A percentile compares a stretch with the other conserved stretches of the same genome.
phyloP scores from a whole-genome alignment of 2,113 vertebrate species.

The Aplodontia rufa region DNA sequence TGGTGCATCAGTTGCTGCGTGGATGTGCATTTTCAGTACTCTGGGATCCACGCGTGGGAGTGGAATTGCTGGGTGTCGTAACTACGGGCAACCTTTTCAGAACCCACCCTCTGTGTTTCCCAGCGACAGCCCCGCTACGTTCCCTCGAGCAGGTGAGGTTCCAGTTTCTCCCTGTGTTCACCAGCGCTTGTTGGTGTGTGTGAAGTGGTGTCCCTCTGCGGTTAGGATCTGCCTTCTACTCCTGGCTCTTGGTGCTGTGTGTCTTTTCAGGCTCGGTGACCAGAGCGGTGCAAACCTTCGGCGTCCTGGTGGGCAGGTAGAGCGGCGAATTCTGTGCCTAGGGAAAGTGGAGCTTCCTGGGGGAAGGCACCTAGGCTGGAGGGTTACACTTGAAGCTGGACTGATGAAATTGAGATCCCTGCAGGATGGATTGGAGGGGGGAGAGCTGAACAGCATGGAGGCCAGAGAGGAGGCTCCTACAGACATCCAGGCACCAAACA shows the following conservation, averaged over 20 bases:
- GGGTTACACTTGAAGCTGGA: neutral
- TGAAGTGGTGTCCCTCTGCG: neutral
- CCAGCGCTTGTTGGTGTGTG: neutral
- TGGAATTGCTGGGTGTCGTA: neutral
- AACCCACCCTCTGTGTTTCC: neutral
- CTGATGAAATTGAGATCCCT: too few species aligned
- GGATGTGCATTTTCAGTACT: neutral
- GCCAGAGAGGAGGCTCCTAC: neutral
- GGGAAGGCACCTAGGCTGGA: neutral
- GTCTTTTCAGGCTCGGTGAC: neutral
- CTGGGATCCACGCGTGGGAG: neutral
- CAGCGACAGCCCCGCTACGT: neutral
- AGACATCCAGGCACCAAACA: too few species aligned
- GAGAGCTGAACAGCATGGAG: neutral
- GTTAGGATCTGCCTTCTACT: neutral
- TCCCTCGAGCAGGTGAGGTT: neutral
- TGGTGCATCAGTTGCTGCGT: neutral
- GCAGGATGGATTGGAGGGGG: neutral
- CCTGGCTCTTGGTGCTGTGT: neutral
- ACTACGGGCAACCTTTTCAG: neutral
- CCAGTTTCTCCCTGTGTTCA: neutral
- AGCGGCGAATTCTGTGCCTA: neutral
- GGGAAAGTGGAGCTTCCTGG: constrained; percentile 4
- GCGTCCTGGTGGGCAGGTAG: neutral
- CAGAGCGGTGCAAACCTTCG: neutral